Base-by-base conservation (phyloP, 2,113 vertebrate species). In the Oreocharis arfaki region DNA sequence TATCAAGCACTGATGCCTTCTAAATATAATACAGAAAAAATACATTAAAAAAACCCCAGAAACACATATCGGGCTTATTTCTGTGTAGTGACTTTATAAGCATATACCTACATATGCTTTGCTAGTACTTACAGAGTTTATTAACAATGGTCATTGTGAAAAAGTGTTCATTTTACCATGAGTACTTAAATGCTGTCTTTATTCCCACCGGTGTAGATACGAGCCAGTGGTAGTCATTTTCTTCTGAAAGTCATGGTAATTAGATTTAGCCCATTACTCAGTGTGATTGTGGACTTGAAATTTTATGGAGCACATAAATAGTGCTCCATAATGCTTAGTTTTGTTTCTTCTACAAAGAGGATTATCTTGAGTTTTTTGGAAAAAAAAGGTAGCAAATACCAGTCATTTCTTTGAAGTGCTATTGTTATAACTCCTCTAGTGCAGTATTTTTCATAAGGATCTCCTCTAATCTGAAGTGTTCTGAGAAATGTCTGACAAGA, bases 41-140 rank as follows among this genome's bases (percentile, higher is more conserved):
- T 19, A 23, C 4, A 11, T 18, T 3, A 0, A 13, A 39, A 55
- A 41, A 19, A 5, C 0, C 1, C 3, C 7, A 24, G 14, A 63
- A 77, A 22, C 7, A 50, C 5, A 32, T 37, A 44, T 16, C 20
- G 63, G 11, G 6, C 37, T 91, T 82, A 11, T 49, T 84, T 84
- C 57, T 79, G 1, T 49, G 8, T 49, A 44, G 22, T 56, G 15
- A 27, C 69, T 77, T 78, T 71, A 33, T 76, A 7, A n/a, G 32
- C 44, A 12, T 49, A 30, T 57, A 63, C 7, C 35, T 69, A 15
- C 13, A 11, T 84, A 30, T 18, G 15, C 33, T 84, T 85, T 37
- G 32, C 21, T 79, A 64, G 21, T 67, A n/a, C 22, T 76, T 63
- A 8, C 5, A 65, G 44, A 11, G 12, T 85, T 91, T 76, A 32